Base-by-base conservation (phyloP, 2,888 invertebrate genomes). In the Marronus borbonicus region DNA sequence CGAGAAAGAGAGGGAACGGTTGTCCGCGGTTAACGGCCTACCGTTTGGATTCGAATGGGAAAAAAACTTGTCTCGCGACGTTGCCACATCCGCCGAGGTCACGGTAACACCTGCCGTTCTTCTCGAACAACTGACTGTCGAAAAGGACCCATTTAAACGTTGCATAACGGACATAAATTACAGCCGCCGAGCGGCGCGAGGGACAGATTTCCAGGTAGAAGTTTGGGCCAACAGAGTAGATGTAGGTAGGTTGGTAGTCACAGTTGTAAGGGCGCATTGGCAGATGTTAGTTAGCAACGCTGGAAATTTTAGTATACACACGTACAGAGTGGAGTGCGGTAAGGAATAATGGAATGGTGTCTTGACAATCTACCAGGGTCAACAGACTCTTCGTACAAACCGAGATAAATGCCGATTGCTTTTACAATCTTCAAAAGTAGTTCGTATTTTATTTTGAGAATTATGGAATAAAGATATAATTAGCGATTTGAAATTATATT, bases 101-200 rank as follows among this genome's bases (percentile, higher is more conserved):
- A 79, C 72, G 58, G 70, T 69, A 74, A 79, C 79, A 79, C 79
- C 79, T 79, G 79, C 79, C 79, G 70, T 76, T 65, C 76, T 70
- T 70, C 76, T 60, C 52, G 70, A 77, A 70, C 70, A 77, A 64
- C 77, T 69, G 64, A 69, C 72, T 49, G 69, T 64, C 62, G 62
- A 70, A 68, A 68, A 70, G 72, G 72, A 60, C 72, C 72, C 60
- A 74, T 74, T 74, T 74, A 60, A 52, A 39, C 58, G 72, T 74
- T 74, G 60, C 72, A 74, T 44, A 60, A 60, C 44, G 60, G 60
- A 74, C 49, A 44, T 60, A 44, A 44, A 60, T 44, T 36, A 60
- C 49, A 49, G 68, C 10, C 50, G 44, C n/a, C 60, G 72, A 39
- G 60, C 72, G 44, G 58, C n/a, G 39, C 60, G 72, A 39, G 60